A percentile compares a stretch with the other conserved stretches of the same genome.
These are phyloP conservation scores for Zootermopsis nevadensis DNA, from an alignment of 2,888 invertebrate species.

Conservation along the genomic window DNA sequence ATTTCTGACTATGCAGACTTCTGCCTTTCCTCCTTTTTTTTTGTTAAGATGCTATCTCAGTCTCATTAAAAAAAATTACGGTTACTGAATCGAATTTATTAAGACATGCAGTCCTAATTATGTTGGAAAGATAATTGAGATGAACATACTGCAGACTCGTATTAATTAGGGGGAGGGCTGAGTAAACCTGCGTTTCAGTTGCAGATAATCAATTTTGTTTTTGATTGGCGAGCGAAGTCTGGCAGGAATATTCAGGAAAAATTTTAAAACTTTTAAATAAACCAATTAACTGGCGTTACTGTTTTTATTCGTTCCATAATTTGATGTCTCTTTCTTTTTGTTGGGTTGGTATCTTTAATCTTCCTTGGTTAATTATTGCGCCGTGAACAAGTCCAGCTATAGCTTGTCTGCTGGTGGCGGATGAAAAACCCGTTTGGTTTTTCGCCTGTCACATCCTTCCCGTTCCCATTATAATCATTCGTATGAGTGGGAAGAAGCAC, in stretches of 20 bases:
- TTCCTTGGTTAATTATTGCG: neutral
- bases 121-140: neutral
- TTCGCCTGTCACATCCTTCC: neutral
- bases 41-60: too few relatives aligned
- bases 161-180: neutral
- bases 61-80: neutral
- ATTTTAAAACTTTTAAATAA: neutral
- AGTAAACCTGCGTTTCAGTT: neutral
- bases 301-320: neutral
- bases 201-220: neutral
- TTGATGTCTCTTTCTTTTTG: neutral
- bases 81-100: slow-evolving; percentile 10
- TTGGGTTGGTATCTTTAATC: slow-evolving; percentile 5
- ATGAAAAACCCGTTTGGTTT: neutral
- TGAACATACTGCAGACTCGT: neutral
- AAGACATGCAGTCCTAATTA: neutral
- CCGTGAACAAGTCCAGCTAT: neutral
- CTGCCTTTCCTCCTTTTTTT: too few relatives aligned
- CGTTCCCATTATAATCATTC: too few relatives aligned
- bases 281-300: slow-evolving; percentile 27
- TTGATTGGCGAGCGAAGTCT: neutral
- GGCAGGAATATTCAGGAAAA: neutral
- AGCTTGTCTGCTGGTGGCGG: neutral
- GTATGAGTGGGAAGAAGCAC: too few relatives aligned
- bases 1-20: too few relatives aligned